Evolutionary conservation across 1,140 invertebrate species (phyloP), one percentile per base, ranked within the genome.

Genomic region (Yoshiicerus persimilis): DNA sequence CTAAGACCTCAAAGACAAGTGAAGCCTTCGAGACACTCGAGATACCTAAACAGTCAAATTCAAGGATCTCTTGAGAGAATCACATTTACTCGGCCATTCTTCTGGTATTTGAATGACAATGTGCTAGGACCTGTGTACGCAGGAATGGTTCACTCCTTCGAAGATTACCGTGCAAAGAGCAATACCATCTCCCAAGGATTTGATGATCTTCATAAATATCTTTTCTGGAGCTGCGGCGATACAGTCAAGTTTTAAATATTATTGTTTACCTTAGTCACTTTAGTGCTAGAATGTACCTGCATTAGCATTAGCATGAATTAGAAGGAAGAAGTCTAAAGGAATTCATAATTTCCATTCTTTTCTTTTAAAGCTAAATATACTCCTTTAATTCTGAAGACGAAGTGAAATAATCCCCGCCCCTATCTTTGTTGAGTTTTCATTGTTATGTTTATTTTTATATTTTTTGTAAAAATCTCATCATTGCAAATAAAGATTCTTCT

Each of bases 161-260:
- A 86, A 32, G 84, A 41, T 32, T 88, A 88, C 39, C 84, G 64
- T 20, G 87, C 84, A 6, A 66, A 88, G 20, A 85, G 84, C 36
- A 85, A 83, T 27, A 41, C 88, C 11, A 86, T 86, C 34, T 70
- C 64, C 4, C 80, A 88, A 34, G 87, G 83, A 20, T 88, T 86
- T 70, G 88, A 88, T 83, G 88, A 88, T 66, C 70, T 88, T 38
- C 70, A 80, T 56, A 86, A 88, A 41, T 86, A 86, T 66, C 38
- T 77, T 25, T 88, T 88, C 38, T 86, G 84, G 88, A 86, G 85
- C 34, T 88, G 84, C 56, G 88, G 36, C 8, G 84, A 66, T 66
- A 86, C 84, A 0, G 83, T 86, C 32, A 86, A 64, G n/a, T 86
- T 86, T 13, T 56, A 66, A 86, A 36, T 32, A 34, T 4, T 32